Conservation (phyloP, 2,113 vertebrate species). For the Bufo bufo region DNA sequence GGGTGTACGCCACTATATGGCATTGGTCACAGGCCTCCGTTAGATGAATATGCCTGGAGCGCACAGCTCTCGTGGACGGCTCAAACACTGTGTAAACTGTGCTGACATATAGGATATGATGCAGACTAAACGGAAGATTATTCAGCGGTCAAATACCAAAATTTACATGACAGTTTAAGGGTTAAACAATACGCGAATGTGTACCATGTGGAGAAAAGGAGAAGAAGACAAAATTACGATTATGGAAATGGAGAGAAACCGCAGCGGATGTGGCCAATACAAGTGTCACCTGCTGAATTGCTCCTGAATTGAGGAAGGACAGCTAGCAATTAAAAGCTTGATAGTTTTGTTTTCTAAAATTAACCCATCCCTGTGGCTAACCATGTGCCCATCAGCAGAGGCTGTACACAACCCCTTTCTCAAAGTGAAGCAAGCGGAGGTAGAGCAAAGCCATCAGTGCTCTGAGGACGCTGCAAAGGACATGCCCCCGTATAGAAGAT, state of each 20-base stretch:
- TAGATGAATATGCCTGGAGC: no score
- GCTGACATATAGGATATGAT: no score
- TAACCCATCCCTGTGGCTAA: slow-evolving; percentile 63
- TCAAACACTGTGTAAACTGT: no score
- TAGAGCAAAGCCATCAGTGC: no score
- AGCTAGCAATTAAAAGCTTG: slow-evolving; percentile 64
- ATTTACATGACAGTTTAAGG: not conserved
- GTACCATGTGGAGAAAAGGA: not conserved
- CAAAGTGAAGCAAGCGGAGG: not conserved
- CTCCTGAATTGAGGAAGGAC: slow-evolving; percentile 68
- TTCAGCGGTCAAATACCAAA: not conserved
- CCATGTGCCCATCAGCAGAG: slow-evolving; percentile 61
- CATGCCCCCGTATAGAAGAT: not conserved
- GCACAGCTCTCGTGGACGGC: no score
- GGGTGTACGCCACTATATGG: no score
- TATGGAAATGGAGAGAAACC: slow-evolving; percentile 58
- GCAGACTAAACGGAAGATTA: no score
- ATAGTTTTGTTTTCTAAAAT: slow-evolving; percentile 72
- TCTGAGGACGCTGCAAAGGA: no score
- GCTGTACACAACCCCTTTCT: not conserved
- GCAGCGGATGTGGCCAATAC: slow-evolving; percentile 63
- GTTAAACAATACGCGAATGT: slow-evolving; percentile 27
- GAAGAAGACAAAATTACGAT: not conserved
- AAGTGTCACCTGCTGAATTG: slow-evolving; percentile 64
- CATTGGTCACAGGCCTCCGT: no score